Base-by-base conservation (phyloP, 2,113 vertebrate genomes). In the Halcyon senegalensis region DNA sequence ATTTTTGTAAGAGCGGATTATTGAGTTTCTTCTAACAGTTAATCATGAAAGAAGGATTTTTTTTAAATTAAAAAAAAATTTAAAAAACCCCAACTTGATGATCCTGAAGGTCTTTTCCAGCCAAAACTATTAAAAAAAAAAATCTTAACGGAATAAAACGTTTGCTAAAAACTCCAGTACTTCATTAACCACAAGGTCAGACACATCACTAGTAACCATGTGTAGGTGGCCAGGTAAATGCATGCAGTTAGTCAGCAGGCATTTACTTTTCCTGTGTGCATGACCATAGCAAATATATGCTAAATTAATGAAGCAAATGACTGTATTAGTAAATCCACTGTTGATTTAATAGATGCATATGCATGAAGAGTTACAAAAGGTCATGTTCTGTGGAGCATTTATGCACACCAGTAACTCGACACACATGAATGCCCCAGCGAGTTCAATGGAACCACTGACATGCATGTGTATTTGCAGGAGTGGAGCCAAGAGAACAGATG, bases 401-500 rank as follows among this genome's bases (percentile, higher is more conserved):
- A 43, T 23, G 53, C 25, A 39, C 77, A 58, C 59, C 67, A 91
- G 62, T 78, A 95, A 91, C 69, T 69, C 0, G 0, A 89, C 56
- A 68, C 17, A 50, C 3, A 2, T 1, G 3, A 96, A 82, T 73
- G 62, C 66, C 67, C 58, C 55, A 43, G 55, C 50, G 86, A 82
- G 69, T 70, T 94, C 74, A 76, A 39, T 89, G 70, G 80, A 93
- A 89, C 53, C 16, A 69, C 44, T 96, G 13, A 30, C 44, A 82
- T 23, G 31, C 63, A 69, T 11, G 28, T 77, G 77, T 53, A 55
- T 89, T 94, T 82, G 46, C 11, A 21, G 89, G 84, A 89, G 31
- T 63, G 53, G 15, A 89, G 91, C 95, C 96, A 92, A 94, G 28
- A 46, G 37, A 87, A 53, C 95, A 96, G 94, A 95, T 94, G 92